These are phyloP conservation scores for Amphimedon queenslandica DNA, from an alignment of 37 sponge, comb jelly and placozoan species.

Conservation along the genomic window DNA sequence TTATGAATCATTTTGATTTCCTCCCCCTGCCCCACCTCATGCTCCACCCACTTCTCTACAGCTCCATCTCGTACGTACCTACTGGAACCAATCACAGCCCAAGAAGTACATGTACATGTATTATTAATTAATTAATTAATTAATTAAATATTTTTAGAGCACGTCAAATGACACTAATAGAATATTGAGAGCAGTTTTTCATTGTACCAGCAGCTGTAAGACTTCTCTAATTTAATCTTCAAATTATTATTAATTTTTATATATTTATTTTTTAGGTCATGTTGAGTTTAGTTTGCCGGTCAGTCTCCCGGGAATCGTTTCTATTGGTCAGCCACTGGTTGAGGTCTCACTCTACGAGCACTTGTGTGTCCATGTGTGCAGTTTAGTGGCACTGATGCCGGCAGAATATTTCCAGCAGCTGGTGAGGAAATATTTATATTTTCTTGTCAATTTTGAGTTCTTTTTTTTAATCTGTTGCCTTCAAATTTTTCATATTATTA, in stretches of 20 bases:
- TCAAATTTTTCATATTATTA: not conserved
- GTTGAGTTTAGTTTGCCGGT: slow-evolving; percentile 26
- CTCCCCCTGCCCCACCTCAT: no score
- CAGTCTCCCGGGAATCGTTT: slow-evolving; percentile 20
- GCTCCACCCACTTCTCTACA: no score
- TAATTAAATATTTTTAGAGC: no score
- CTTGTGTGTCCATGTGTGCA: slow-evolving; percentile 27
- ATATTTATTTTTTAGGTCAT: slow-evolving; percentile 24
- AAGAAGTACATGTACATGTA: no score
- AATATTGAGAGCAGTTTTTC: slow-evolving; percentile 27
- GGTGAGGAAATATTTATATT: not conserved
- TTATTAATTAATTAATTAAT: no score
- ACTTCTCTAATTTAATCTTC: no score
- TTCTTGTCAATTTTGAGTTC: not conserved
- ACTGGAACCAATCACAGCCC: no score
- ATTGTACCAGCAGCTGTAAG: slow-evolving; percentile 14
- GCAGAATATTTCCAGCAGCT: slow-evolving; percentile 8
- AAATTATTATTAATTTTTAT: no score
- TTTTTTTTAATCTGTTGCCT: not conserved
- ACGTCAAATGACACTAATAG: no score
- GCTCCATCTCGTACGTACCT: no score
- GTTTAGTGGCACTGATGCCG: slow-evolving; percentile 12
- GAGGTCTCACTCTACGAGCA: slow-evolving; percentile 35
- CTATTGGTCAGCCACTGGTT: slow-evolving; percentile 36
- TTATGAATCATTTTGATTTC: not conserved